Percentiles rank a stretch among this genome's conserved stretches.
phyloP scores from a whole-genome alignment of 2,888 invertebrate genomes.

The Cinara cedri region DNA sequence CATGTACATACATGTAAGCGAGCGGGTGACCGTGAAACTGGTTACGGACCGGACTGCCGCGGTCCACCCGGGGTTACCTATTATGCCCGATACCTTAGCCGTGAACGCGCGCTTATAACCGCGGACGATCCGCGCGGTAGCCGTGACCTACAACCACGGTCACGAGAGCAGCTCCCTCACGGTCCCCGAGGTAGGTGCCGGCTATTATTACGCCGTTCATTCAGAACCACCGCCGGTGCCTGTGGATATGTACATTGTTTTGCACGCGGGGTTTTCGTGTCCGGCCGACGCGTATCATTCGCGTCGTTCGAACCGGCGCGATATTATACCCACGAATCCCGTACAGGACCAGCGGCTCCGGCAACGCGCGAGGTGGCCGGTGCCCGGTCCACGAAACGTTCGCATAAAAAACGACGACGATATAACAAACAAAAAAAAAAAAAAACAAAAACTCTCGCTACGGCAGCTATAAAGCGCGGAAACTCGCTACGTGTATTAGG shows the following conservation, averaged over 20 bases:
- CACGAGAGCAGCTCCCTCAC: background rate
- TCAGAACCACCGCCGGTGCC: background rate
- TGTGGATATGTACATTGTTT: background rate
- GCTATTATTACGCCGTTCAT: background rate
- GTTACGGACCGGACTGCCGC: slow-evolving; percentile 7
- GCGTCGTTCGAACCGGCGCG: background rate
- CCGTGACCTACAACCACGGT: slow-evolving; percentile 42
- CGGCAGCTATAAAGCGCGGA: too few species aligned
- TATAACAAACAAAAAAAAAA: background rate
- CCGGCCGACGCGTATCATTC: background rate
- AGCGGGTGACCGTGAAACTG: slow-evolving; percentile 52
- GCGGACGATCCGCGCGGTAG: slow-evolving; percentile 12
- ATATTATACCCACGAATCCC: background rate
- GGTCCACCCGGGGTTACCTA: slow-evolving; percentile 14
- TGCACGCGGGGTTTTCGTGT: background rate
- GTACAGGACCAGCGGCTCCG: background rate
- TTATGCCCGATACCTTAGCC: background rate
- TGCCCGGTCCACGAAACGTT: background rate
- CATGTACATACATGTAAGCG: too few species aligned
- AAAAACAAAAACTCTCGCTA: background rate
- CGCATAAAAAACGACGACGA: background rate
- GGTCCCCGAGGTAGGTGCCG: background rate
- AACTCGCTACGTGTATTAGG: slow-evolving; percentile 37
- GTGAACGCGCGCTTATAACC: background rate
- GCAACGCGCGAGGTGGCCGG: background rate